Evolutionary conservation across 1,140 invertebrate genomes (phyloP).

Genomic region (Bombus confusus): DNA sequence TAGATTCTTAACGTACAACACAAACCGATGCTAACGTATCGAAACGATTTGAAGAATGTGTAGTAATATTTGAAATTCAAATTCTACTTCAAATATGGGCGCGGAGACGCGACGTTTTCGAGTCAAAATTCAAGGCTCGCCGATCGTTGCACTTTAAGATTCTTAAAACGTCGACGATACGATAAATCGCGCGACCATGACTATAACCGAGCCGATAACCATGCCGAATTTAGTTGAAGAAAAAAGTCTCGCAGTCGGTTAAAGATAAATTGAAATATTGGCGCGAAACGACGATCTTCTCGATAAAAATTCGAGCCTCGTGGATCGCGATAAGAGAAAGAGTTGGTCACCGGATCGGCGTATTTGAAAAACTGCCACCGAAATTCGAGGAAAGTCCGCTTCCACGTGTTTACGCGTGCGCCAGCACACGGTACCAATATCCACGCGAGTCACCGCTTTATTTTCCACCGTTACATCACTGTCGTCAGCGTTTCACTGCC

Average conservation of each 20-base stretch:
- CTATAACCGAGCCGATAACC: too few species aligned
- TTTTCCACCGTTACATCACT: constrained; percentile 70
- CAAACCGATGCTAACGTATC: neutral
- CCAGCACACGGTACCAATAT: constrained; percentile 68
- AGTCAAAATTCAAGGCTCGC: too few species aligned
- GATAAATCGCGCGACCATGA: too few species aligned
- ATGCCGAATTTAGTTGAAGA: neutral
- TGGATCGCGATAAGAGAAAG: neutral
- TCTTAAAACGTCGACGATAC: too few species aligned
- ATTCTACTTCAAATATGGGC: too few species aligned
- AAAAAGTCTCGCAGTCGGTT: neutral
- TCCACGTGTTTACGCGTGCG: constrained; percentile 61
- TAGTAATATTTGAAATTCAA: too few species aligned
- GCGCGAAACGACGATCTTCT: neutral
- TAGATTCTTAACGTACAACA: neutral
- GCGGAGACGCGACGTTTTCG: too few species aligned
- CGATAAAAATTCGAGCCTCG: neutral
- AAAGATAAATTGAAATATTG: neutral
- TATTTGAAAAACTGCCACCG: constrained; percentile 55
- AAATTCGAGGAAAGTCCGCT: constrained; percentile 43
- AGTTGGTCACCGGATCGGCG: constrained; percentile 18
- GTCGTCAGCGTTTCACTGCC: constrained; percentile 48
- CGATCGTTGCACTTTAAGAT: too few species aligned
- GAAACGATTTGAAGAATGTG: neutral
- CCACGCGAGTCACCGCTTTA: constrained; percentile 68